phyloP scores from a whole-genome alignment of 2,797 vertebrate species.

The Arrhamphus sclerolepis region DNA sequence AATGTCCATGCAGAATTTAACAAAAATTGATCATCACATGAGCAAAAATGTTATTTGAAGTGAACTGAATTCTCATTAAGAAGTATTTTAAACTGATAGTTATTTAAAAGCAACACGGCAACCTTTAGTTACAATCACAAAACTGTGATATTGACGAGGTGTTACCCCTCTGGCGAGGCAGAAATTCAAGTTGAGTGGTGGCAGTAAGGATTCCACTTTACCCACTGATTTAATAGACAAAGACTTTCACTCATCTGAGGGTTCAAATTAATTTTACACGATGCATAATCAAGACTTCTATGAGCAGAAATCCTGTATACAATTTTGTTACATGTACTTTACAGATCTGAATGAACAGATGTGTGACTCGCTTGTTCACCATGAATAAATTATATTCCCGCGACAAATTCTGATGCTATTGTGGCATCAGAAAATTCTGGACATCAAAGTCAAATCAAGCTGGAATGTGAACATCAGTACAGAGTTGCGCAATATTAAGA shows the following conservation, averaged over 20 bases:
- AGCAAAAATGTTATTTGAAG: background rate
- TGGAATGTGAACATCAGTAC: background rate
- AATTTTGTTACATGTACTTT: background rate
- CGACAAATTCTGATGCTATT: constrained; percentile 8
- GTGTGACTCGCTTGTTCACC: background rate
- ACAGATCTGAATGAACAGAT: background rate
- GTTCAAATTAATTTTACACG: constrained; percentile 1
- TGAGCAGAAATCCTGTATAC: background rate
- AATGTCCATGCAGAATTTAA: background rate
- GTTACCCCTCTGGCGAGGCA: background rate
- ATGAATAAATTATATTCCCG: background rate
- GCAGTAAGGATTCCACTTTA: background rate
- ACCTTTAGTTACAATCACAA: background rate
- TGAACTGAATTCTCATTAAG: background rate
- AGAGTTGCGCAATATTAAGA: background rate
- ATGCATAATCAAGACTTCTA: background rate
- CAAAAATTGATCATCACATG: background rate
- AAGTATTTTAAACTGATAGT: background rate
- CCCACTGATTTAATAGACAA: background rate
- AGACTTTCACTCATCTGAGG: background rate
- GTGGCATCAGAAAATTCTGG: too few relatives aligned
- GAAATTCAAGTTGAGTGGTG: background rate
- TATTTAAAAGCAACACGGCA: background rate
- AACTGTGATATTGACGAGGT: background rate
- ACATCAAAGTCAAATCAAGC: constrained; percentile 1